Evolutionary conservation across 1,140 invertebrate species (phyloP), one percentile per base, ranked within the genome.

Genomic region (Galleria mellonella): DNA sequence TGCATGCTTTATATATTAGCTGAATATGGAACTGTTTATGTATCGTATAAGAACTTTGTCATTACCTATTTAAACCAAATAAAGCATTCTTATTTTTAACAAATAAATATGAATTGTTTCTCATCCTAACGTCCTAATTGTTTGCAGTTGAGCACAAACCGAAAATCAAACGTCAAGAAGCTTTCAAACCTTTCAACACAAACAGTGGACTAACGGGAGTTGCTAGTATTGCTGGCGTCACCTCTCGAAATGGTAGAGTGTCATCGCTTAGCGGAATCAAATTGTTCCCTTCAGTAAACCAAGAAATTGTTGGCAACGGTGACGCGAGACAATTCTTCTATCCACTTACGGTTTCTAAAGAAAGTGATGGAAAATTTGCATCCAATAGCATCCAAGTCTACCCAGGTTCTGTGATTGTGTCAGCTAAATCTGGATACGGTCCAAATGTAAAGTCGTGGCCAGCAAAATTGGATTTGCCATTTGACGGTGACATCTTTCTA

Each of bases 191-290:
- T 12, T 15, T 30, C 0, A 29, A 47, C 30, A 27, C 47, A 0
- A 36, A 15, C 10, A 40, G 61, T 41, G 51, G 51, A 0, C 40
- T 58, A n/a, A 17, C 49, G 1, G 71, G 69, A 9, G 62, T 73
- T 0, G 53, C 62, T 4, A 75, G 67, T 32, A 37, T 72, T 2
- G 53, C 66, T 0, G 61, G 51, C 1, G 35, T 63, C 12, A 52
- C 65, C 0, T 62, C 64, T 6, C 59, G 58, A 17, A 66, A 74
- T 15, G 68, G 69, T 1, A 50, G 61, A 32, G 43, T 69, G 8
- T 71, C 68, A 7, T 65, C 72, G 4, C 37, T 63, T 5, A 49
- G 56, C 5, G 61, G 59, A 5, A 42, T 74, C 2, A 59, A 70
- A 6, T 51, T 69, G 10, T 65, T 59, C 13, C 60, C 69, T 17